Conservation (phyloP, 2,888 invertebrate species). For the Scaeva pyrastri region DNA sequence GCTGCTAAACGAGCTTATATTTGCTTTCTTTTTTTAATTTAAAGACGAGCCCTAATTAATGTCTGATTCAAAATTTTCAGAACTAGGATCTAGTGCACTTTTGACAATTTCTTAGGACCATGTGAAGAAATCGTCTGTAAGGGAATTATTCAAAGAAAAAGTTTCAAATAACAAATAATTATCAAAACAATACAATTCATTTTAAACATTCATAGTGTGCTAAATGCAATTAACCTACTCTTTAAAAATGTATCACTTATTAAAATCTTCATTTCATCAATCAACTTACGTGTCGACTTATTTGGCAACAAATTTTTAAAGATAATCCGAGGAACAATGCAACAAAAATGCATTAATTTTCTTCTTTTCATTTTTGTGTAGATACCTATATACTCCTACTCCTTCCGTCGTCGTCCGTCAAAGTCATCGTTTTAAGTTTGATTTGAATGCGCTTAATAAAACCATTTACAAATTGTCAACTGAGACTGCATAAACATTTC, state of each 20-base stretch:
- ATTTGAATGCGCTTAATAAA: constrained; percentile 41
- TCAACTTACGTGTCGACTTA: background rate
- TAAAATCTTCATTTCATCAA: constrained; percentile 16
- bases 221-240: background rate
- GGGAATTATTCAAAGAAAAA: background rate
- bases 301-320: constrained; percentile 2
- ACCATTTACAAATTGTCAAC: constrained; percentile 29
- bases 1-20: no score
- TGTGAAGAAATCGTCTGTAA: no score
- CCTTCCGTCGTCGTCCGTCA: no score
- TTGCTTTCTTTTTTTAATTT: no score
- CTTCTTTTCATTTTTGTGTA: background rate
- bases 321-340: background rate
- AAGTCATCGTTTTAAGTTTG: no score
- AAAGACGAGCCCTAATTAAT: no score
- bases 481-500: constrained; percentile 40
- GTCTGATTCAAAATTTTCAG: no score
- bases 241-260: background rate
- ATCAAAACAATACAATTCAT: background rate
- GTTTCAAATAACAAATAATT: background rate
- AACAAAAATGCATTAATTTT: background rate
- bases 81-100: no score
- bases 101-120: no score
- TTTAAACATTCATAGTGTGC: background rate
- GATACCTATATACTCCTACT: no score